Evolutionary conservation across 2,888 invertebrate genomes (phyloP), one percentile per base, ranked within the genome.

Genomic region (Archaeoteleia sp.): DNA sequence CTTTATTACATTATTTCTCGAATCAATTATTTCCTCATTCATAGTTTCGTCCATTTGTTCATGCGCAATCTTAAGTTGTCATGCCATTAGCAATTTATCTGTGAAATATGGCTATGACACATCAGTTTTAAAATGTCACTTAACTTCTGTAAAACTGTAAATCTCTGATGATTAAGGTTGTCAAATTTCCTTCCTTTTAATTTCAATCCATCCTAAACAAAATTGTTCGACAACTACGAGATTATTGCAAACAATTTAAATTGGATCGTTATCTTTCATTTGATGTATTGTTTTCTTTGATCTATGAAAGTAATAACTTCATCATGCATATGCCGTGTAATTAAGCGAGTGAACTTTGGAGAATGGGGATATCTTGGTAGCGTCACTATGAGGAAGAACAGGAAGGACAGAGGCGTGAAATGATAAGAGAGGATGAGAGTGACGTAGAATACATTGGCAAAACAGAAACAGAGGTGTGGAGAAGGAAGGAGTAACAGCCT

Each of bases 401-500:
- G 58, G 42, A 57, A 53, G 55, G 55, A 53, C 46, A 27, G 57
- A 45, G 65, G 49, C 40, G 67, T 49, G 53, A 60, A 62, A 55
- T 63, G 48, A 51, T 51, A 58, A 53, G 67, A 55, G 54, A 54
- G 46, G 48, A 43, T 23, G 60, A 58, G 32, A 30, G 37, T 35
- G 43, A 49, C 49, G 66, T 10, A 30, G 46, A 45, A 58, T 58
- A 55, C 67, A 61, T 57, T 57, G 63, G 58, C 66, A 46, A 57
- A 66, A 63, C 68, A 63, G 67, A 66, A 63, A 58, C 55, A 62
- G 60, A 61, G 45, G 43, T 30, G 54, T 8, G 58, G 42, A 55
- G 55, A 49, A 35, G 60, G 53, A 42, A 46, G 63, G 62, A 51
- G 57, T 57, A 61, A 61, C 61, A 66, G 71, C 70, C 66, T 67